phyloP scores from a whole-genome alignment of 2,113 vertebrate genomes.

The Prochilodus magdalenae region DNA sequence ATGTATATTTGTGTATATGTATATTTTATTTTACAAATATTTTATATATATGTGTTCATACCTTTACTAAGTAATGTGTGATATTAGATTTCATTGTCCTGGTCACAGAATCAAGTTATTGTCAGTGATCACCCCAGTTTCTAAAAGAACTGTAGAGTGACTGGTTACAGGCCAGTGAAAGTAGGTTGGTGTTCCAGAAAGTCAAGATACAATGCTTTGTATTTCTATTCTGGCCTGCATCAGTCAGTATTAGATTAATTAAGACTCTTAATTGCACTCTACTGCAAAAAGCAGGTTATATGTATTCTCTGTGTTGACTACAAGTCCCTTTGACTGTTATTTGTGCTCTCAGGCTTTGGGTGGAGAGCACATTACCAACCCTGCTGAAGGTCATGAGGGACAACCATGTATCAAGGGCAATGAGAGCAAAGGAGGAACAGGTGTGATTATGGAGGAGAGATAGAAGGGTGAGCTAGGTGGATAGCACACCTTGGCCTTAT shows the following conservation, averaged over 20 bases:
- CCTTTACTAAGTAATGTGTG: too few species aligned
- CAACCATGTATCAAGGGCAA: constrained; percentile 54
- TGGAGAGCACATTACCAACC: constrained; percentile 19
- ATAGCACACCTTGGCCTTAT: constrained; percentile 42
- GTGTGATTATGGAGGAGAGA: constrained; percentile 32
- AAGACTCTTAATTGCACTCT: too few species aligned
- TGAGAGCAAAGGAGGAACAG: constrained; percentile 40
- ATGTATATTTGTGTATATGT: too few species aligned
- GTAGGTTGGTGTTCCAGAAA: not conserved
- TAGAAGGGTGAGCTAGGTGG: constrained; percentile 33
- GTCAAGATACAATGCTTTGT: too few species aligned
- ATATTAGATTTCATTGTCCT: too few species aligned
- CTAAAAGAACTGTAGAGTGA: not conserved
- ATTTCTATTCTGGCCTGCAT: too few species aligned
- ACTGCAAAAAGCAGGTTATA: not conserved
- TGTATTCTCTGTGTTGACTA: constrained; percentile 6
- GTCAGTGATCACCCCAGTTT: not conserved
- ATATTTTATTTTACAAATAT: too few species aligned
- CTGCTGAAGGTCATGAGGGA: constrained; percentile 47
- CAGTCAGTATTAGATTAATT: too few species aligned
- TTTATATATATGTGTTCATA: too few species aligned
- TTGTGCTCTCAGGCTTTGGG: constrained; percentile 35
- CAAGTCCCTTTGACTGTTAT: not conserved
- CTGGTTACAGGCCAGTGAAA: not conserved
- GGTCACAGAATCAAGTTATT: too few species aligned